Evolutionary conservation across 2,113 vertebrate species (phyloP), one percentile per base, ranked within the genome.

Genomic region (Petrocephalus zakoni): DNA sequence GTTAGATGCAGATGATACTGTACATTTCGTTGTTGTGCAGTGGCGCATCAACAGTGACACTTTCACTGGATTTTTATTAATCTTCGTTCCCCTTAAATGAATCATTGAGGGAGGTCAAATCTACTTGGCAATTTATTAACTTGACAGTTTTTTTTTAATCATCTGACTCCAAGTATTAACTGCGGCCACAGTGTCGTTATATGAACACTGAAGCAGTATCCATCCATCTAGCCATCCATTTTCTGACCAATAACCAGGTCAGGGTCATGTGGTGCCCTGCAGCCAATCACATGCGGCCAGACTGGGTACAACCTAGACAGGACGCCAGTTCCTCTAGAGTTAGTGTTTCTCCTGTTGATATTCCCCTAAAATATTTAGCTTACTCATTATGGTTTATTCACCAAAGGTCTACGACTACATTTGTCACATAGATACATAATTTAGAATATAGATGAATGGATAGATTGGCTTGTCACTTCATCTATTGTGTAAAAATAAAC

Each of bases 21-120:
- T n/a, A 3, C 42, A 42, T 42, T 42, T 42, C 42, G 42, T 42
- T 42, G 42, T 3, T 42, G 1, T n/a, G n/a, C n/a, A n/a, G n/a
- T n/a, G n/a, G n/a, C n/a, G n/a, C n/a, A n/a, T n/a, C n/a, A n/a
- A n/a, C n/a, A n/a, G n/a, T n/a, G n/a, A n/a, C n/a, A n/a, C n/a
- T n/a, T n/a, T n/a, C n/a, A n/a, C 49, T 88, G 68, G 37, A 15
- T 46, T 88, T 56, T 88, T 88, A 46, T 78, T 88, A 88, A 88
- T 88, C 72, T 72, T 82, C 29, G 13, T 81, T 68, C 53, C 22
- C 87, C 34, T 58, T 55, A 81, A 81, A 4, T 42, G 34, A 22
- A 37, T 53, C 52, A 25, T 52, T 22, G 46, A 56, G 34, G 75
- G 11, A 52, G 10, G 10, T 82, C 22, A 46, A 11, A 47, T 47